phyloP scores from a whole-genome alignment of 2,113 vertebrate species.

The Zosterops hypoxanthus region DNA sequence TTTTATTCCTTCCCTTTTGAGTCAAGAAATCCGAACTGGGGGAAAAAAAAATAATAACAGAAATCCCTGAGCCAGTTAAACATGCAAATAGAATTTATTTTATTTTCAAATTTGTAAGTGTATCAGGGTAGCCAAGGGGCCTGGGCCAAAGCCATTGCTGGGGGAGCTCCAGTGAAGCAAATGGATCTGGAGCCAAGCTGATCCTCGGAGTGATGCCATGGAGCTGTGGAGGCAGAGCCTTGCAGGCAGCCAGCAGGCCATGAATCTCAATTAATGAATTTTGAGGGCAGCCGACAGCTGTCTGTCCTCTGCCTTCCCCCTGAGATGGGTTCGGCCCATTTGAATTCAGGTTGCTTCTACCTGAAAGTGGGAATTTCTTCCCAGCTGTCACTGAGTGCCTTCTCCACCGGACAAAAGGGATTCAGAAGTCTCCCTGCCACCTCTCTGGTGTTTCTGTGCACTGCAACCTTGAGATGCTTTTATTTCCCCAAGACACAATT shows the following conservation, averaged over 20 bases:
- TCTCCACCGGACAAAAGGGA: background rate
- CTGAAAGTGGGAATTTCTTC: background rate
- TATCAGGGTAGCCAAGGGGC: conserved; percentile 37
- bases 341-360: background rate
- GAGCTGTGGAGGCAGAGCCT: background rate
- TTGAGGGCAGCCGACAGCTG: background rate
- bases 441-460: background rate
- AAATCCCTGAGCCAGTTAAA: conserved; percentile 44
- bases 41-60: background rate
- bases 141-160: conserved; percentile 54
- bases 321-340: background rate
- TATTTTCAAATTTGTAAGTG: conserved; percentile 40
- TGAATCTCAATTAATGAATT: background rate
- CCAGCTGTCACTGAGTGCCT: background rate
- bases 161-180: conserved; percentile 35
- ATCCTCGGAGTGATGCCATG: conserved; percentile 41
- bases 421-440: background rate
- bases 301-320: conserved; percentile 18
- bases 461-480: background rate
- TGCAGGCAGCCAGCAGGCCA: background rate
- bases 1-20: conserved; percentile 5
- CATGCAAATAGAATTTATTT: conserved; percentile 57
- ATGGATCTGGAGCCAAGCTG: conserved; percentile 38
- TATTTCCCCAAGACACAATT: background rate
- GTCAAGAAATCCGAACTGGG: conserved; percentile 14